Evolutionary conservation across 30 jellyfish, hydroid and myxozoan genomes (phyloP), one percentile per base, ranked within the genome.

Genomic region (Sanderia malayensis): DNA sequence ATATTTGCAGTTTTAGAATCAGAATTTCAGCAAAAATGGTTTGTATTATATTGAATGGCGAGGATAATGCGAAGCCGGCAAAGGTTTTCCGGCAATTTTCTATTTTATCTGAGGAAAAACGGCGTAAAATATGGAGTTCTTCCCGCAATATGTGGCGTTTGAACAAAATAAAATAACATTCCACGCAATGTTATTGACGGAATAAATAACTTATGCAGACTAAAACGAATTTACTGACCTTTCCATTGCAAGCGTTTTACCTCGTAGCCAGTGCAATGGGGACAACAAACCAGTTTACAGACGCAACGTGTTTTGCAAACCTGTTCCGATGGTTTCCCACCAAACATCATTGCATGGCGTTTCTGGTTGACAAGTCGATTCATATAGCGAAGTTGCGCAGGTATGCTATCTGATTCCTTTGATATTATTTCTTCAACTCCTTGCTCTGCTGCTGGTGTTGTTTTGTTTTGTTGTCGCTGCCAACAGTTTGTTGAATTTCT

Each of bases 191-290:
- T n/a, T n/a, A n/a, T n/a, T n/a, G n/a, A n/a, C n/a, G n/a, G n/a
- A n/a, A n/a, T n/a, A n/a, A n/a, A n/a, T n/a, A n/a, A n/a, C n/a
- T n/a, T n/a, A n/a, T n/a, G n/a, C n/a, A n/a, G n/a, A n/a, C n/a
- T n/a, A n/a, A n/a, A n/a, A n/a, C n/a, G n/a, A n/a, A n/a, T n/a
- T n/a, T n/a, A n/a, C n/a, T n/a, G n/a, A 77, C 89, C 89, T 53
- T 52, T 66, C 89, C 89, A 77, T 52, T 63, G 89, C 2, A 77
- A 46, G 22, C 46, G 64, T 75, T 77, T 77, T 7, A 69, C 64
- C 2, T 77, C 82, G 55, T 34, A 52, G 2, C 89, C 89, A 31
- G 61, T 21, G 57, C 89, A 77, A 31, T 77, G 89, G 17, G 89
- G 81, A 49, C 89, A 77, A 18, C 89, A 46, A 8, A 29, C 65